These are phyloP conservation scores for Formica aserva DNA, from an alignment of 2,888 invertebrate genomes.

Conservation along the genomic window DNA sequence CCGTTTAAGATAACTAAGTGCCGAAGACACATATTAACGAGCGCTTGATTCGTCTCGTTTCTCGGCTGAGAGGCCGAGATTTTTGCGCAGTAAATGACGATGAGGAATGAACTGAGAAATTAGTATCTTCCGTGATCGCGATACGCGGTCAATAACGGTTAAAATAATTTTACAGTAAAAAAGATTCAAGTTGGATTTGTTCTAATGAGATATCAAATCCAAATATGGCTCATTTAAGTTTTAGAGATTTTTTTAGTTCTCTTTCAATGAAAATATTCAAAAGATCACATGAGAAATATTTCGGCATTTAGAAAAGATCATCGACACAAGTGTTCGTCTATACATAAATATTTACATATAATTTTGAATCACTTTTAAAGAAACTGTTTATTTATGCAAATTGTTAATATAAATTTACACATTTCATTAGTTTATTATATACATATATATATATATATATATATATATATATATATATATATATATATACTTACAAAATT, in stretches of 20 bases:
- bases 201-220: neutral
- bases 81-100: conserved; percentile 52
- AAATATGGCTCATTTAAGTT: neutral
- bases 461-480: neutral
- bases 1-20: conserved; percentile 76
- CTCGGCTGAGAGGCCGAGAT: conserved; percentile 48
- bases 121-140: conserved; percentile 40
- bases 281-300: neutral
- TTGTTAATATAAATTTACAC: neutral
- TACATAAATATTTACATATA: neutral
- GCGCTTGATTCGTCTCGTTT: conserved; percentile 72
- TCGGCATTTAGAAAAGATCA: neutral
- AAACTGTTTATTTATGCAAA: neutral
- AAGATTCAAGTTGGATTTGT: neutral
- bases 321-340: neutral
- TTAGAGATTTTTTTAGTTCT: neutral
- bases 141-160: conserved; percentile 32
- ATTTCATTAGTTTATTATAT: neutral
- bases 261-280: neutral
- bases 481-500: neutral
- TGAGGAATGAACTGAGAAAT: conserved; percentile 59
- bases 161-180: neutral
- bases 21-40: conserved; percentile 77
- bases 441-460: neutral
- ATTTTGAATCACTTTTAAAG: neutral